Evolutionary conservation across 1,140 invertebrate genomes (phyloP).

Genomic region (Sycophaga agraensis): DNA sequence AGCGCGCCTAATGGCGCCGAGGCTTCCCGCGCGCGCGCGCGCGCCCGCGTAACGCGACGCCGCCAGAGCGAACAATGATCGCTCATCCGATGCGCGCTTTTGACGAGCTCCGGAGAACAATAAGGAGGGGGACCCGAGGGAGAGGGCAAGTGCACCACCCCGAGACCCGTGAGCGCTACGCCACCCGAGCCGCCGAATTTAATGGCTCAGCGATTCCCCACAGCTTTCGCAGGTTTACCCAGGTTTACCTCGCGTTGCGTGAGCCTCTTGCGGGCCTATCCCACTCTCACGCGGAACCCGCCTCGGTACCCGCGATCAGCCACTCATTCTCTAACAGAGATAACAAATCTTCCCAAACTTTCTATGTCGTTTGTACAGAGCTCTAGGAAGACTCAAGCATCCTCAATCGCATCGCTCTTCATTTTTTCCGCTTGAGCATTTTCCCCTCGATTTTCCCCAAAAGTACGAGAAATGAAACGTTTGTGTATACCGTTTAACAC

Average conservation of each 20-base stretch:
- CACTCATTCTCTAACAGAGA: not conserved
- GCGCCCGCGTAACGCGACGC: not conserved
- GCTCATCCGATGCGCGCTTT: not conserved
- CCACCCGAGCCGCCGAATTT: no score
- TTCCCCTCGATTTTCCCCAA: no score
- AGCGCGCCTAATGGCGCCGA: no score
- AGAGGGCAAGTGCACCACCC: not conserved
- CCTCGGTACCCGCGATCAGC: no score
- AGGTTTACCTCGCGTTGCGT: not conserved
- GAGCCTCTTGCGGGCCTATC: no score
- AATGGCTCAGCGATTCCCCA: not conserved
- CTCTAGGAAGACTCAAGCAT: no score
- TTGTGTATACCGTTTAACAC: no score
- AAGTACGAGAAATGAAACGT: no score
- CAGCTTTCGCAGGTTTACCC: not conserved
- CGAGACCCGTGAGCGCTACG: no score
- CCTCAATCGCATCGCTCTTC: no score
- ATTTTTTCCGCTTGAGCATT: no score
- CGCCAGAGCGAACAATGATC: conserved; percentile 16
- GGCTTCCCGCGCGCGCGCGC: not conserved
- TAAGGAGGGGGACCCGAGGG: not conserved
- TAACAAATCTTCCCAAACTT: conserved; percentile 23
- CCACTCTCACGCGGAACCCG: no score
- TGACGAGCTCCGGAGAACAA: not conserved
- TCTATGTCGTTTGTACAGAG: conserved; percentile 10